Conservation (phyloP, 1,140 invertebrate genomes). For the Orius insidiosus region DNA sequence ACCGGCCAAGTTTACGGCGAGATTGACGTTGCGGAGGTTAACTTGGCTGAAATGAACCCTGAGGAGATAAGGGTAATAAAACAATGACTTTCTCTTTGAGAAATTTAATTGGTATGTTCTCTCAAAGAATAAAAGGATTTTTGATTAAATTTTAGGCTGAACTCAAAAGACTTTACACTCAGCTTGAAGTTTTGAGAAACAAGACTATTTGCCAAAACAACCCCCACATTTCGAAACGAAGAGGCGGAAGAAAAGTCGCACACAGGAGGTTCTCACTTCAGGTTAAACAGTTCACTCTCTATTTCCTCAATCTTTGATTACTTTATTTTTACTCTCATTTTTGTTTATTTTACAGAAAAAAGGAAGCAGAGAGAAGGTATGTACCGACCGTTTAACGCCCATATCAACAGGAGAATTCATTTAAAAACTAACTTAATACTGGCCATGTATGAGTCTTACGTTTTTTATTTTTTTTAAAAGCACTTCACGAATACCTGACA, state of each 20-base stretch:
- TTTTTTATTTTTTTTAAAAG: background rate
- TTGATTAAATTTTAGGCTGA: conserved; percentile 48
- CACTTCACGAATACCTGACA: background rate
- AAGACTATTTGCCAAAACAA: conserved; percentile 84
- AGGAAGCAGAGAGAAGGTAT: conserved; percentile 66
- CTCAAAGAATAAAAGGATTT: too few relatives aligned
- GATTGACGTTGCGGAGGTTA: conserved; percentile 69
- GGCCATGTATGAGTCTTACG: background rate
- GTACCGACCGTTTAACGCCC: conserved; percentile 24
- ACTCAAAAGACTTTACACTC: conserved; percentile 79
- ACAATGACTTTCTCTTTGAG: background rate
- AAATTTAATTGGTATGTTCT: too few relatives aligned
- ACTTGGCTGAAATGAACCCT: conserved; percentile 70
- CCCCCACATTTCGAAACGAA: conserved; percentile 82
- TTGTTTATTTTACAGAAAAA: conserved; percentile 46
- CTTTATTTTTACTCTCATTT: conserved; percentile 4
- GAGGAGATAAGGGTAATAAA: conserved; percentile 61
- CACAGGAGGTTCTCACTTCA: conserved; percentile 77
- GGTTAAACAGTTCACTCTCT: conserved; percentile 30
- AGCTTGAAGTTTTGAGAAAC: conserved; percentile 68
- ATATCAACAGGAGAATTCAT: background rate
- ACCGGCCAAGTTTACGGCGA: conserved; percentile 42
- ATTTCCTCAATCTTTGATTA: background rate
- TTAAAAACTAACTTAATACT: background rate
- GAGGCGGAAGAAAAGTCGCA: conserved; percentile 78